A percentile compares a stretch with the other conserved stretches of the same genome.
phyloP scores from a whole-genome alignment of 2,113 vertebrate species.

The Rhinichthys klamathensis region DNA sequence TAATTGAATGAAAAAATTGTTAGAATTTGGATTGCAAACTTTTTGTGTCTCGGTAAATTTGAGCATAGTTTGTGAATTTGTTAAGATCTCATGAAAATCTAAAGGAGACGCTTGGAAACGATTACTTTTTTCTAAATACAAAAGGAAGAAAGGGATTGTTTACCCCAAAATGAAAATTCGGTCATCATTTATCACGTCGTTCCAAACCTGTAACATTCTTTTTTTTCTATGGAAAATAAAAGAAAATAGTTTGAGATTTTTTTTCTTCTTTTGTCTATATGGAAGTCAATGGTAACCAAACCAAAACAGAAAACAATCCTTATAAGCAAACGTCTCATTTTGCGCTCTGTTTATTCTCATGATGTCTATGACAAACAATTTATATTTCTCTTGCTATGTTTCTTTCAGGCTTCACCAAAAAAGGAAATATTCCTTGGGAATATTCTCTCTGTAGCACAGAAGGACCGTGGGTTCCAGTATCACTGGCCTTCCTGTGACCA shows the following conservation, averaged over 20 bases:
- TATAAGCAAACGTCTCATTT: not conserved
- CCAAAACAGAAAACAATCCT: not conserved
- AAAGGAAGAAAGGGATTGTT: too few species aligned
- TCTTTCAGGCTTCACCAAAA: not conserved
- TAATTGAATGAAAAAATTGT: too few species aligned
- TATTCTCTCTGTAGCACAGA: not conserved
- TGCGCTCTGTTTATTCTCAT: not conserved
- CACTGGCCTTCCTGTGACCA: constrained; percentile 32
- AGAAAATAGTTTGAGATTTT: too few species aligned
- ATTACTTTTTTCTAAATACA: too few species aligned
- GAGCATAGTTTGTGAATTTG: too few species aligned
- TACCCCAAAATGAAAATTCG: too few species aligned
- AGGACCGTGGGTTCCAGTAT: constrained; percentile 11
- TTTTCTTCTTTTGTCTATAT: not conserved
- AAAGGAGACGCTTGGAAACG: too few species aligned
- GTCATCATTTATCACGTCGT: too few species aligned
- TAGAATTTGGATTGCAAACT: not conserved
- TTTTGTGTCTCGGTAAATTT: too few species aligned
- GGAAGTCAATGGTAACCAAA: not conserved
- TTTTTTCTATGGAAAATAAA: too few species aligned
- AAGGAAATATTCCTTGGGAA: not conserved
- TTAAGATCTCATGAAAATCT: too few species aligned
- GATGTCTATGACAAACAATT: not conserved
- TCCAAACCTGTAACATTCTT: too few species aligned
- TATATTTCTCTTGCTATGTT: not conserved